Evolutionary conservation across 92 coral and sea anemone species (phyloP), one percentile per base, ranked within the genome.

Genomic region (Hydrozoanthus gracilis): DNA sequence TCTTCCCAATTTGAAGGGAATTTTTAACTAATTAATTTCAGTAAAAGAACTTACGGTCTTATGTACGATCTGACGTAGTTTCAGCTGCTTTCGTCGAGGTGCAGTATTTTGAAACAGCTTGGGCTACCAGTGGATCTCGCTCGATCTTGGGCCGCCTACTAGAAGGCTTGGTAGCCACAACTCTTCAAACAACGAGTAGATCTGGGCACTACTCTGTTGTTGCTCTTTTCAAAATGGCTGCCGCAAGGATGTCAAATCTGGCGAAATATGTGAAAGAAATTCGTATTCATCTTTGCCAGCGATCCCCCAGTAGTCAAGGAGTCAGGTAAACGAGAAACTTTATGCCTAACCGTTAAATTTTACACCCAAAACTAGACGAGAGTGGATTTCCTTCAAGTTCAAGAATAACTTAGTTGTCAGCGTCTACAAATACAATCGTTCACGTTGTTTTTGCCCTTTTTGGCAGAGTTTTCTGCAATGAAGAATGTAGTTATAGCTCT

Each of bases 261-360:
- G 98, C 90, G 76, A 90, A 78, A 90, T 90, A 90, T 56, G 98
- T 92, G 58, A 94, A 90, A 65, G 99, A 96, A 95, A 92, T 96
- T 89, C 99, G 99, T 54, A 90, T 96, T 88, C 99, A 96, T 82
- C 87, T 96, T 68, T 96, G 99, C 56, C 99, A 96, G 83, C 92
- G 89, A 83, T 96, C 99, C 2, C 92, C 89, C 49, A 95, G 95
- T 77, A 96, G 99, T 86, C 95, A 96, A 87, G 99, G 99, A 64
- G 96, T 92, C 52, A 95, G 99, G 99, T 96, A 92, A 68, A 77
- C 3, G 56, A 18, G 13, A 12, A 9, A 27, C 15, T 7, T 15
- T 78, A 46, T 11, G 52, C 13, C 67, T 2, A 49, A 18, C 16
- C 17, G 60, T 48, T 1, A 61, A 76, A 18, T 51, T 8, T 76